A percentile compares a stretch with the other conserved stretches of the same genome.
Evolutionary conservation across 1,140 invertebrate genomes (phyloP).

Genomic region (Coenobita brevimanus): DNA sequence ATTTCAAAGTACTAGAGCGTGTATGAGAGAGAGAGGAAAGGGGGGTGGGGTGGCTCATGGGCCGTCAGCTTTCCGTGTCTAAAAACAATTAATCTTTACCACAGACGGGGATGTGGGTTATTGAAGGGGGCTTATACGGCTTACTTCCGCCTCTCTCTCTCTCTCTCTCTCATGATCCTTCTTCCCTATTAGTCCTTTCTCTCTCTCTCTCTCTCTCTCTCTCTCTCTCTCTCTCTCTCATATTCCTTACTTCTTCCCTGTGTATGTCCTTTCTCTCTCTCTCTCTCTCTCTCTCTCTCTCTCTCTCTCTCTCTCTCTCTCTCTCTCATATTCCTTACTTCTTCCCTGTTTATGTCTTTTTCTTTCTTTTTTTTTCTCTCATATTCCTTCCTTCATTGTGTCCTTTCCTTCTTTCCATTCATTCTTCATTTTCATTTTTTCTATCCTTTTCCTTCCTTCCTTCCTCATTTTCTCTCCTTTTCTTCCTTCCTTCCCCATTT

Average conservation of each 20-base stretch:
- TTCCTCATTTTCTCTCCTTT: not conserved
- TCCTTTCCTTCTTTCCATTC: not conserved
- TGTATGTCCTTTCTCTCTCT: not conserved
- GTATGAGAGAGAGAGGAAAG: not conserved
- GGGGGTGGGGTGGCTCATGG: not conserved
- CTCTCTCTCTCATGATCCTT: not conserved
- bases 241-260: not conserved
- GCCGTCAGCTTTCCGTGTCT: too few species aligned
- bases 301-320: too few species aligned
- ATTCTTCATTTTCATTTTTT: not conserved
- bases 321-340: too few species aligned
- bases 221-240: constrained; percentile 5
- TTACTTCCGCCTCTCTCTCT: not conserved
- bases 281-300: too few species aligned
- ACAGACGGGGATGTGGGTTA: too few species aligned
- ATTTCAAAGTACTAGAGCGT: not conserved
- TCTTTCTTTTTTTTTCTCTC: too few species aligned
- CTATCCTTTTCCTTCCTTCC: too few species aligned
- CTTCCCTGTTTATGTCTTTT: too few species aligned
- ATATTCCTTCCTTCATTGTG: not conserved
- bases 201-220: not conserved
- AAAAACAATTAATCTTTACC: too few species aligned
- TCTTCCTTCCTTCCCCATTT: not conserved
- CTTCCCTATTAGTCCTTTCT: not conserved
- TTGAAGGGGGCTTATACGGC: too few species aligned